These are phyloP conservation scores for Thaumatotibia leucotreta DNA, from an alignment of 1,140 invertebrate genomes.

Conservation along the genomic window DNA sequence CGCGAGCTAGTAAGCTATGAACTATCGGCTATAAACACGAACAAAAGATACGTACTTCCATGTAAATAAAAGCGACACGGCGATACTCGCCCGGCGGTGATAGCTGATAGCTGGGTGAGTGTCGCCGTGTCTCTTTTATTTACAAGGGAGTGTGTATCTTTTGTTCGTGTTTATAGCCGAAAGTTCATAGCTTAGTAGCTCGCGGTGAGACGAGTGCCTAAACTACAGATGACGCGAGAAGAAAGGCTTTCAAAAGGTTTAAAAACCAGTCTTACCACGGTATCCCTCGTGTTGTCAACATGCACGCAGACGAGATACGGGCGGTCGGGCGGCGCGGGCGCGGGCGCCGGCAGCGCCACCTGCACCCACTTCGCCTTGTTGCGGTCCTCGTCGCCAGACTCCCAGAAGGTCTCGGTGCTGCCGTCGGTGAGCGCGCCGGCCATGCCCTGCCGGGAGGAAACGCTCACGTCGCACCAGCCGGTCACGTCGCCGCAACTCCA, in stretches of 20 bases:
- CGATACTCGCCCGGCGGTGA: no score
- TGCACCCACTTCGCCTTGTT: constrained; percentile 90
- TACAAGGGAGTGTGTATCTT: no score
- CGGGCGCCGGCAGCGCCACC: constrained; percentile 61
- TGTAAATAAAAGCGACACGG: no score
- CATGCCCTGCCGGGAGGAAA: constrained; percentile 96
- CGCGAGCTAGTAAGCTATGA: no score
- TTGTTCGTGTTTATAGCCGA: no score
- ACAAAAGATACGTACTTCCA: no score
- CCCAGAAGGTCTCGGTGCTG: constrained; percentile 99
- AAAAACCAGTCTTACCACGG: constrained; percentile 83
- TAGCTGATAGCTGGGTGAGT: no score
- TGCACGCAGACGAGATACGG: constrained; percentile 89
- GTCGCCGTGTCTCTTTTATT: no score
- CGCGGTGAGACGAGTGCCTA: no score
- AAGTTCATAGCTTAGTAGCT: no score
- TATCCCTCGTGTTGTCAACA: constrained; percentile 94
- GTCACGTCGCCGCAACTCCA: constrained; percentile 79
- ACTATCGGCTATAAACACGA: no score
- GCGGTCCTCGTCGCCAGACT: constrained; percentile 97
- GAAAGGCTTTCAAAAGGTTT: background rate
- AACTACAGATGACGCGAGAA: no score
- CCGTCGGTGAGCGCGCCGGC: constrained; percentile 93
- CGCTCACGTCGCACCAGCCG: constrained; percentile 85
- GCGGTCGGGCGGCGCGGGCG: constrained; percentile 77